phyloP scores from a whole-genome alignment of 2,797 vertebrate genomes.

The Phaenicophaeus curvirostris region DNA sequence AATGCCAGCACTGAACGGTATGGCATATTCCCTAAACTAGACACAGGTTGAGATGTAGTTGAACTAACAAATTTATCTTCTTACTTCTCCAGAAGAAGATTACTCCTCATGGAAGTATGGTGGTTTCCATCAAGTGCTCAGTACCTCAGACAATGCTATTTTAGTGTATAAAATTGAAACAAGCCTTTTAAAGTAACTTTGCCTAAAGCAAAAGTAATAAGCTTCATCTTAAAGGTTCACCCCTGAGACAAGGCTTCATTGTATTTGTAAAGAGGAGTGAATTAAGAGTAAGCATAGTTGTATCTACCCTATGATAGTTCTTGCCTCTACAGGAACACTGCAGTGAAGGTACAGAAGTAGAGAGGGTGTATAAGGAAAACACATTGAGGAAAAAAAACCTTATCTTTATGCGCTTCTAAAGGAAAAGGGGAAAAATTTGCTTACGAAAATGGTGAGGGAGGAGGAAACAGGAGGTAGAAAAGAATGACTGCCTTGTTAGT shows the following conservation, averaged over 20 bases:
- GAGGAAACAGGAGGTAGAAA: background rate
- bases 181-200: background rate
- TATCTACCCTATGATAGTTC: background rate
- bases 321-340: fast-evolving
- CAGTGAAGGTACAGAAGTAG: background rate
- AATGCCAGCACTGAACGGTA: background rate
- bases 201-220: background rate
- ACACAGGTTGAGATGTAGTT: background rate
- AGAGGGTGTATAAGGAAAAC: background rate
- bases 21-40: background rate
- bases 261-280: background rate
- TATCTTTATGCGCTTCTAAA: fast-evolving
- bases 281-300: background rate
- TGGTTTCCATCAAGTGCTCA: background rate
- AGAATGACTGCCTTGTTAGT: background rate
- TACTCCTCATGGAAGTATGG: background rate
- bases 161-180: background rate
- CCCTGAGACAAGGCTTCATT: background rate
- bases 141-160: background rate
- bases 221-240: background rate
- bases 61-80: background rate
- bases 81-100: background rate
- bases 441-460: background rate
- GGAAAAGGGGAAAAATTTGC: background rate
- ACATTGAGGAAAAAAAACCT: background rate